phyloP scores from a whole-genome alignment of 1,140 invertebrate genomes.

The Diploscapter pachys region DNA sequence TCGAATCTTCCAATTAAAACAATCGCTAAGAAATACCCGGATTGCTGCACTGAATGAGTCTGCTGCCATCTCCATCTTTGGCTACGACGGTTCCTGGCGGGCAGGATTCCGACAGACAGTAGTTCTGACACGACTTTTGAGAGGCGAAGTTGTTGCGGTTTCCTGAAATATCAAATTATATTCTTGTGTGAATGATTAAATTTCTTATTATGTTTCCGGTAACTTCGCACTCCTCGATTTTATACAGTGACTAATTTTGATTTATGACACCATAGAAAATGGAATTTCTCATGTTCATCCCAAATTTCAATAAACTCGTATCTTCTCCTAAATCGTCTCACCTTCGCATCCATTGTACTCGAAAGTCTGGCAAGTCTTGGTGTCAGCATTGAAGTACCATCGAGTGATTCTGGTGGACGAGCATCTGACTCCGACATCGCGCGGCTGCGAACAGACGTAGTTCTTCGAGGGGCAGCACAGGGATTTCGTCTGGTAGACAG shows the following conservation, averaged over 20 bases:
- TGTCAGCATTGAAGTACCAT: constrained; percentile 57
- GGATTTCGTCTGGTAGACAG: constrained; percentile 55
- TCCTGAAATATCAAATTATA: constrained; percentile 21
- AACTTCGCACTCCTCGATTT: no score
- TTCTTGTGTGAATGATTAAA: background rate
- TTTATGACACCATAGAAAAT: no score
- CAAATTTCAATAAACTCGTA: background rate
- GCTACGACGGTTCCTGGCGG: constrained; percentile 57
- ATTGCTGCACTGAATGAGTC: constrained; percentile 55
- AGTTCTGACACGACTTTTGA: constrained; percentile 57
- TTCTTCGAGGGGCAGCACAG: constrained; percentile 58
- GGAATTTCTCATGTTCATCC: no score
- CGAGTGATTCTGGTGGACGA: constrained; percentile 51
- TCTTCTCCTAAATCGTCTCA: constrained; percentile 20
- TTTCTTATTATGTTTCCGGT: no score
- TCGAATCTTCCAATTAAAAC: background rate
- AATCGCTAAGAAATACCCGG: constrained; percentile 27
- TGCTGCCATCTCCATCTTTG: constrained; percentile 46
- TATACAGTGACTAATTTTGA: no score
- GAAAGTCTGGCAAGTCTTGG: constrained; percentile 55
- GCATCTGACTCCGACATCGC: constrained; percentile 55
- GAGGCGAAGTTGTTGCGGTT: constrained; percentile 58
- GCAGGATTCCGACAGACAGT: constrained; percentile 55
- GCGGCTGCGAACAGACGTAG: constrained; percentile 54
- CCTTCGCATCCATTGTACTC: constrained; percentile 58